Evolutionary conservation across 1,140 invertebrate genomes (phyloP), one percentile per base, ranked within the genome.

Genomic region (Trinorchestia longiramus): DNA sequence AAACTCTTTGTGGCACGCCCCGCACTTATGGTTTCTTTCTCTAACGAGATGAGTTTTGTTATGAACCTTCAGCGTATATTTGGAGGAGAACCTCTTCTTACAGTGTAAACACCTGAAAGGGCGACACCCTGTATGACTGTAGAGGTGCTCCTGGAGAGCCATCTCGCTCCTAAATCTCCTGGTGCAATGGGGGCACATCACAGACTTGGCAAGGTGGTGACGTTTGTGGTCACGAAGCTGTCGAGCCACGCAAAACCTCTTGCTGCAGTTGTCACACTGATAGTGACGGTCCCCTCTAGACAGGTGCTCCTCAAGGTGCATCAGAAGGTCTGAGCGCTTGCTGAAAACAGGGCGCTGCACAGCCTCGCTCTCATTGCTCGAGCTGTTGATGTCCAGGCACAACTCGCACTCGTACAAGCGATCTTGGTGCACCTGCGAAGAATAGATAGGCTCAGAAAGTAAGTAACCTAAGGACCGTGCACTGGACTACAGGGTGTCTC

Each of bases 1-100:
- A 97, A 99, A 99, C 17, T 98, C 97, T 97, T 99, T 99, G 19
- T 97, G 97, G 97, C 98, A 99, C 45, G 98, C 97, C 8, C 97
- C 97, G 96, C 98, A 99, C 87, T 98, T 97, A 96, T 97, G 98
- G 0, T 98, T 98, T 43, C 98, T 97, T 4, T 98, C 98, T 40
- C 98, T 97, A 62, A 98, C 97, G 97, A 98, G 97, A 96, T 99
- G 98, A 0, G 98, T 98, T 97, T 98, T 98, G 95, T 98, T 97
- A 97, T 98, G 98, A 0, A 98, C 98, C 62, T 98, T 98, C 96
- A 98, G 98, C 0, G 98, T 98, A 97, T 98, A 98, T 96, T 98
- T 98, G 0, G 98, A 98, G 0, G 98, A 98, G 97, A 98, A 98
- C 96, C 98, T 98, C 97, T 98, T 98, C 11, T 97, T 97, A 97